These are phyloP conservation scores for Melopsittacus undulatus DNA, from an alignment of 2,797 vertebrate species.

Conservation along the genomic window DNA sequence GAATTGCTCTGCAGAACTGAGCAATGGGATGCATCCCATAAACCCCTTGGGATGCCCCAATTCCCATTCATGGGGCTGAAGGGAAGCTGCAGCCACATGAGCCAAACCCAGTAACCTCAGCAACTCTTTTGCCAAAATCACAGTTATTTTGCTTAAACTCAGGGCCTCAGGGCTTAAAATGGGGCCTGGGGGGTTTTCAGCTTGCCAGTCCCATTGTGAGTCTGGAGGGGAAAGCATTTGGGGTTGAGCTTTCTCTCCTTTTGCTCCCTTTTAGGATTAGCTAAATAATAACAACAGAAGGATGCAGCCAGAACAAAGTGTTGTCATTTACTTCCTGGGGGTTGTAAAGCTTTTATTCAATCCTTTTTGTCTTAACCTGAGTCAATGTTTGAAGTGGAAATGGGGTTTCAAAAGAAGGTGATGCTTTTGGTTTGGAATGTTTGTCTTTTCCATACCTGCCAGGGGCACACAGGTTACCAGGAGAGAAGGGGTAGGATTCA, in stretches of 20 bases:
- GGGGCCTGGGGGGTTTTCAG: not conserved
- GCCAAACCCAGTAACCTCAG: not conserved
- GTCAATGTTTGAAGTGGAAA: not conserved
- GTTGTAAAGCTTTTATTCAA: not conserved
- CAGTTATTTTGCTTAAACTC: not conserved
- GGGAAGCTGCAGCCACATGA: not conserved
- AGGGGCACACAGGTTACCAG: not conserved
- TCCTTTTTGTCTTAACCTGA: not conserved
- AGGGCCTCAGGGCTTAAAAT: not conserved
- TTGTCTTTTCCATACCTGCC: not conserved
- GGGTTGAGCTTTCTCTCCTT: not conserved
- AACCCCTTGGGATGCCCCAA: not conserved
- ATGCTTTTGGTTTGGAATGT: not conserved
- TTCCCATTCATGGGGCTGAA: fast-evolving
- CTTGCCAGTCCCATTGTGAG: not conserved
- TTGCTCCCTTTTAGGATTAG: not conserved
- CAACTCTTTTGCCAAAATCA: not conserved
- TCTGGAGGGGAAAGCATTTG: not conserved
- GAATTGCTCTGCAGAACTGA: not conserved
- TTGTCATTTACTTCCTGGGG: not conserved
- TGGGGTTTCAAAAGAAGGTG: not conserved
- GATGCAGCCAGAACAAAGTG: not conserved
- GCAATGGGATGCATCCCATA: not conserved
- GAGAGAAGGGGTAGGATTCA: not conserved
- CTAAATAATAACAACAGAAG: not conserved